phyloP scores from a whole-genome alignment of 2,113 vertebrate genomes.

The Salvelinus fontinalis region DNA sequence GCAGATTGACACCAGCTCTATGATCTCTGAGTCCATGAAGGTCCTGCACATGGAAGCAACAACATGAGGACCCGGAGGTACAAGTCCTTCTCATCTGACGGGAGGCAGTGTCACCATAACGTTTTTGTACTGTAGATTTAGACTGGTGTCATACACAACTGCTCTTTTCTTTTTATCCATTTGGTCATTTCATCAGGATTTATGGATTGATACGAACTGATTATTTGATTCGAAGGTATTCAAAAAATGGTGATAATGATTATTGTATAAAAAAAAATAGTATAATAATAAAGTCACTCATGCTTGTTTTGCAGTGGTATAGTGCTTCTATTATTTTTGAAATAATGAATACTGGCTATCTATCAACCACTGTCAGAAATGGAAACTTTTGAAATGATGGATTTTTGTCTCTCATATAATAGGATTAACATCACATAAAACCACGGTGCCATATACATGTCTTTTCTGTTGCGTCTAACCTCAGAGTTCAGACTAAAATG shows the following conservation, averaged over 20 bases:
- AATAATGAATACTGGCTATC: neutral
- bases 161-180: conserved; percentile 19
- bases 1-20: conserved; percentile 92
- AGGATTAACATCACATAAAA: neutral
- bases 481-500: neutral
- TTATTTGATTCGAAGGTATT: neutral
- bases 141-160: neutral
- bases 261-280: neutral
- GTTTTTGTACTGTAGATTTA: conserved; percentile 27
- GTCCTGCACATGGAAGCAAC: conserved; percentile 94
- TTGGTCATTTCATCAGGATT: conserved; percentile 26
- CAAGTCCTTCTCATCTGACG: neutral
- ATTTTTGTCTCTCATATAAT: conserved; percentile 3
- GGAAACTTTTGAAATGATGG: conserved; percentile 19
- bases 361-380: neutral
- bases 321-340: conserved; percentile 15
- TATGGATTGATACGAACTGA: conserved; percentile 9
- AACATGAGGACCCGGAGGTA: conserved; percentile 69
- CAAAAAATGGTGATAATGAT: neutral
- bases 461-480: neutral
- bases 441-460: neutral
- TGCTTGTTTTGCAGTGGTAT: neutral
- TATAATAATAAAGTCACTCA: neutral
- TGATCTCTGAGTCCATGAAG: conserved; percentile 93
- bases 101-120: neutral